Evolutionary conservation across 2,888 invertebrate species (phyloP).

Genomic region (Sinopyrophorus schimmeli): DNA sequence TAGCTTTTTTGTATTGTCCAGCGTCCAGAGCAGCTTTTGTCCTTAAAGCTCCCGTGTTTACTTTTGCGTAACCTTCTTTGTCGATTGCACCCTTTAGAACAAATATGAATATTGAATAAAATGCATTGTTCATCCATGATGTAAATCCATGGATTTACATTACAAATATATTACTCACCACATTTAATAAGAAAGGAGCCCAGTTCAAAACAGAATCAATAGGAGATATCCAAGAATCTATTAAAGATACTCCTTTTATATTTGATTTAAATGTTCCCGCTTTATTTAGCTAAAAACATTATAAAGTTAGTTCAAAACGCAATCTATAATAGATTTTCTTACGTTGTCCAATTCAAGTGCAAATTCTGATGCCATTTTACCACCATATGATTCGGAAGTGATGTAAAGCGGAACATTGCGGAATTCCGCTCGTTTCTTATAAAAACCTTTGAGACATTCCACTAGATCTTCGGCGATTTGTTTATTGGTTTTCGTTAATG

Average conservation of each 20-base stretch:
- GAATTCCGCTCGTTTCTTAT: slow-evolving; percentile 58
- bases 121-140: no score
- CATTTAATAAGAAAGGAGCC: slow-evolving; percentile 76
- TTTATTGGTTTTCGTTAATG: slow-evolving; percentile 60
- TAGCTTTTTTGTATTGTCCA: slow-evolving; percentile 38
- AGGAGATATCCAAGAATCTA: slow-evolving; percentile 90
- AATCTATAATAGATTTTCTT: no score
- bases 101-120: no score
- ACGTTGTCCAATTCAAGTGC: slow-evolving; percentile 21
- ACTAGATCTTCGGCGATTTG: slow-evolving; percentile 65
- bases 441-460: slow-evolving; percentile 57
- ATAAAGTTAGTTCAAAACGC: no score
- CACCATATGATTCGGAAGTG: slow-evolving; percentile 68
- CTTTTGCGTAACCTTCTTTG: slow-evolving; percentile 62
- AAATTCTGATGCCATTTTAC: slow-evolving; percentile 59
- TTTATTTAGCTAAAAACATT: slow-evolving; percentile 32
- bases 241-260: slow-evolving; percentile 78
- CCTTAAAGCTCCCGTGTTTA: slow-evolving; percentile 61
- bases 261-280: slow-evolving; percentile 58
- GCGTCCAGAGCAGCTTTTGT: slow-evolving; percentile 62
- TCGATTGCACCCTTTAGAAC: slow-evolving; percentile 75
- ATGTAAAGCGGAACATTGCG: slow-evolving; percentile 62
- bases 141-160: no score
- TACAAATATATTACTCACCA: slow-evolving; percentile 61
- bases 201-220: slow-evolving; percentile 82